Conservation (phyloP, 1,140 invertebrate genomes). For the Protaetia brevitarsis region DNA sequence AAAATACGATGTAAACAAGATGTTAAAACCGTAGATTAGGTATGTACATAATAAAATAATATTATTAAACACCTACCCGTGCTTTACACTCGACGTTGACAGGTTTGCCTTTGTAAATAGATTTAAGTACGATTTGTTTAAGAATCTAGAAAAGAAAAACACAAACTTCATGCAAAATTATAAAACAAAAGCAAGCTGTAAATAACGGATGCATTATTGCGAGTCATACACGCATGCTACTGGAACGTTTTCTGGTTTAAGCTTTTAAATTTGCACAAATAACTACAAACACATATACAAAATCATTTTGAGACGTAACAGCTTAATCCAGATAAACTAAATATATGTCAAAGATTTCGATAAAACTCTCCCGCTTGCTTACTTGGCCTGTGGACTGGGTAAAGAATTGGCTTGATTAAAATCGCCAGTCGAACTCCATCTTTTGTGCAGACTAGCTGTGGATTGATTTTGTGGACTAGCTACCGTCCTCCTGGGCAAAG, state of each 20-base stretch:
- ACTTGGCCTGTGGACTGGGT: conserved; percentile 39
- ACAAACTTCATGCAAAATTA: conserved; percentile 11
- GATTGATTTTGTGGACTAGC: conserved; percentile 44
- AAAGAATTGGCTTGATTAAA: conserved; percentile 51
- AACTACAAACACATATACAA: neutral
- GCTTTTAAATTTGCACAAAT: neutral
- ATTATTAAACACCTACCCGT: conserved; percentile 56
- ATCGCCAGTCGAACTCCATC: conserved; percentile 81
- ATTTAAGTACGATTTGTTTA: conserved; percentile 62
- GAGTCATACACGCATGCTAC: neutral
- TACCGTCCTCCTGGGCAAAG: conserved; percentile 41
- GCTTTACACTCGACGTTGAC: conserved; percentile 56
- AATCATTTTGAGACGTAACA: neutral
- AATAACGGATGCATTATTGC: too few relatives aligned
- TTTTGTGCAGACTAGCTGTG: conserved; percentile 57
- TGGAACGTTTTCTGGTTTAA: neutral
- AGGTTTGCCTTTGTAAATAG: conserved; percentile 58
- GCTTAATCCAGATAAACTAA: neutral
- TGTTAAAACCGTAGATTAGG: neutral
- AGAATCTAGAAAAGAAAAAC: conserved; percentile 56
- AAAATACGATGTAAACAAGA: neutral
- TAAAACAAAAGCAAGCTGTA: conserved; percentile 2
- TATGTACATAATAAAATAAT: conserved; percentile 35
- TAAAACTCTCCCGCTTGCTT: conserved; percentile 21
- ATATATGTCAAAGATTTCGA: neutral